Percentiles rank a stretch among this genome's conserved stretches.
Evolutionary conservation across 2,113 vertebrate genomes (phyloP).

Genomic region (Tretioscincus oriximinensis): DNA sequence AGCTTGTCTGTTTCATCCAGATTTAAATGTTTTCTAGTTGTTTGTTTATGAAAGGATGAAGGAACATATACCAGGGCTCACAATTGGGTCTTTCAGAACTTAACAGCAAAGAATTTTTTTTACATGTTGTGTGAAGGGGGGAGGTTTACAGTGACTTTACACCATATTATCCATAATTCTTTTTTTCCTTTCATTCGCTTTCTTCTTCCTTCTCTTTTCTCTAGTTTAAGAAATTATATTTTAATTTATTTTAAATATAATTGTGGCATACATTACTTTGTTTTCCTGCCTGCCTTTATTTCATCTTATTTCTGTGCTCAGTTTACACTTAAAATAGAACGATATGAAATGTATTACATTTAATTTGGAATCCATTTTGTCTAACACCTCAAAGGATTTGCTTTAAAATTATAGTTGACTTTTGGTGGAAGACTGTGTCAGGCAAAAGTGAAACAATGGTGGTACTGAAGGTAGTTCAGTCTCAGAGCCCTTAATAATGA

Average conservation of each 20-base stretch:
- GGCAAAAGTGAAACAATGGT: constrained; percentile 25
- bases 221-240: background rate
- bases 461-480: constrained; percentile 57
- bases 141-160: background rate
- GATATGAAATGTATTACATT: background rate
- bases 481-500: constrained; percentile 70
- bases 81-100: no score
- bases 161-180: no score
- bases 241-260: background rate
- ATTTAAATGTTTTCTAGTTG: no score
- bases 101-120: no score
- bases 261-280: background rate
- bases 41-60: no score
- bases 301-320: background rate
- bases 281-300: background rate
- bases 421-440: background rate
- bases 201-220: background rate
- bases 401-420: constrained; percentile 2
- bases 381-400: background rate
- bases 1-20: no score
- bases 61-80: no score
- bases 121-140: no score
- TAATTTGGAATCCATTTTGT: background rate
- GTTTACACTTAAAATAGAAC: background rate
- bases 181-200: no score